phyloP scores from a whole-genome alignment of 2,888 invertebrate species.

The Clistopyga incitator region DNA sequence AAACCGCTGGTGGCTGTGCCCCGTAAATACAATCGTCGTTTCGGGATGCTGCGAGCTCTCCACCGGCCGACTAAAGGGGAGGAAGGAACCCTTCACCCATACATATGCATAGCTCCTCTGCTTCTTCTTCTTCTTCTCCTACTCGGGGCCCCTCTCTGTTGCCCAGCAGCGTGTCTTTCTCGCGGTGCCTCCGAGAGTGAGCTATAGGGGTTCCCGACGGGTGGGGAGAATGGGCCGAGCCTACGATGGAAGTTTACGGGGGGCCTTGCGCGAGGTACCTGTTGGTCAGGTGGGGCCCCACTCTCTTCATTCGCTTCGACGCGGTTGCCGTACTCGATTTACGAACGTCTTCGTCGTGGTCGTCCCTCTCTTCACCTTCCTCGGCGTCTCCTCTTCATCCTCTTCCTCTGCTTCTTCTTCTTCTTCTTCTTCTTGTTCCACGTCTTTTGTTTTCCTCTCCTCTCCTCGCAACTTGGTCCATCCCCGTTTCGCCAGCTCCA shows the following conservation, averaged over 20 bases:
- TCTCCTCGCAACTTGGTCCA: slow-evolving; percentile 58
- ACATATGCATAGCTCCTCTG: slow-evolving; percentile 41
- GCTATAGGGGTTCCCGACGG: slow-evolving; percentile 36
- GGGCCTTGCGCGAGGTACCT: slow-evolving; percentile 77
- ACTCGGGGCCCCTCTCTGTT: slow-evolving; percentile 24
- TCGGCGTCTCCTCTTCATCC: slow-evolving; percentile 48
- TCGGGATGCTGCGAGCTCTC: slow-evolving; percentile 34
- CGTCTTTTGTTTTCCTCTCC: slow-evolving; percentile 41
- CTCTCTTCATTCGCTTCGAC: slow-evolving; percentile 65
- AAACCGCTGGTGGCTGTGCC: slow-evolving; percentile 10
- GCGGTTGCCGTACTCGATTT: slow-evolving; percentile 61
- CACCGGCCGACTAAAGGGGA: slow-evolving; percentile 43
- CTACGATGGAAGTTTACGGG: slow-evolving; percentile 79
- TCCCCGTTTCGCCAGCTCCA: slow-evolving; percentile 56
- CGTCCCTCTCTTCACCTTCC: slow-evolving; percentile 50
- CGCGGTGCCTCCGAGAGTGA: slow-evolving; percentile 48
- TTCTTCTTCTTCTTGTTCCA: slow-evolving; percentile 41
- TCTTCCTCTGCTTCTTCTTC: slow-evolving; percentile 57
- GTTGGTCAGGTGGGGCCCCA: slow-evolving; percentile 81
- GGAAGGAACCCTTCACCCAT: slow-evolving; percentile 53
- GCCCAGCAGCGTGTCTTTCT: slow-evolving; percentile 29
- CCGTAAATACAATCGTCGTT: slow-evolving; percentile 54
- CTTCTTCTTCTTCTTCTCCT: slow-evolving; percentile 40
- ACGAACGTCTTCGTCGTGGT: slow-evolving; percentile 47
- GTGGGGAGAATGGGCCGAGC: slow-evolving; percentile 78